Evolutionary conservation across 2,888 invertebrate genomes (phyloP).

Genomic region (Phalera bucephala): DNA sequence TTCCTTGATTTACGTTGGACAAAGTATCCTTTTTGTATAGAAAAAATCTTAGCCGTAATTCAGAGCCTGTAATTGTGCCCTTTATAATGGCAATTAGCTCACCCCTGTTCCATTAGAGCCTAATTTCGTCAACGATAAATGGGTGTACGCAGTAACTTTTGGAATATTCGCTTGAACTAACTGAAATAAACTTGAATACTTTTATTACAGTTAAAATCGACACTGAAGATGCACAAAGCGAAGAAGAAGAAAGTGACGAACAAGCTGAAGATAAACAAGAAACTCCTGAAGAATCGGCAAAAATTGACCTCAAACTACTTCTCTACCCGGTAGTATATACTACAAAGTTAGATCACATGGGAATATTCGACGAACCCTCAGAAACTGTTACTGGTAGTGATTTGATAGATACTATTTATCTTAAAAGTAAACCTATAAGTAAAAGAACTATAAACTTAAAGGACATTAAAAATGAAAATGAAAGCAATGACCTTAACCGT

Average conservation of each 20-base stretch:
- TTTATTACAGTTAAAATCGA: conserved; percentile 10
- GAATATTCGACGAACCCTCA: conserved; percentile 37
- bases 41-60: too few relatives aligned
- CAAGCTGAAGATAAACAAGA: conserved; percentile 5
- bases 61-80: too few relatives aligned
- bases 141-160: too few relatives aligned
- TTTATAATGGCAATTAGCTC: too few relatives aligned
- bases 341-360: conserved; percentile 61
- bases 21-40: too few relatives aligned
- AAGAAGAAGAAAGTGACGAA: conserved; percentile 7
- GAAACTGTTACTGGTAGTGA: conserved; percentile 34
- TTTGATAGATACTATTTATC: conserved; percentile 44
- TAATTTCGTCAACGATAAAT: too few relatives aligned
- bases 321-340: conserved; percentile 61
- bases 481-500: background rate
- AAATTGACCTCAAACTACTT: conserved; percentile 64
- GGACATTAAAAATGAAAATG: conserved; percentile 7
- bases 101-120: too few relatives aligned
- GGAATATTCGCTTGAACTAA: too few relatives aligned
- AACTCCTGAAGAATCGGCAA: conserved; percentile 18
- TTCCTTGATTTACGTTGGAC: too few relatives aligned
- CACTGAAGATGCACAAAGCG: conserved; percentile 10
- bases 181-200: too few relatives aligned
- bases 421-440: conserved; percentile 55
- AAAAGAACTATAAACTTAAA: conserved; percentile 12